A percentile compares a stretch with the other conserved stretches of the same genome.
Conservation (phyloP, 2,113 vertebrate species). For the Ahaetulla prasina region DNA sequence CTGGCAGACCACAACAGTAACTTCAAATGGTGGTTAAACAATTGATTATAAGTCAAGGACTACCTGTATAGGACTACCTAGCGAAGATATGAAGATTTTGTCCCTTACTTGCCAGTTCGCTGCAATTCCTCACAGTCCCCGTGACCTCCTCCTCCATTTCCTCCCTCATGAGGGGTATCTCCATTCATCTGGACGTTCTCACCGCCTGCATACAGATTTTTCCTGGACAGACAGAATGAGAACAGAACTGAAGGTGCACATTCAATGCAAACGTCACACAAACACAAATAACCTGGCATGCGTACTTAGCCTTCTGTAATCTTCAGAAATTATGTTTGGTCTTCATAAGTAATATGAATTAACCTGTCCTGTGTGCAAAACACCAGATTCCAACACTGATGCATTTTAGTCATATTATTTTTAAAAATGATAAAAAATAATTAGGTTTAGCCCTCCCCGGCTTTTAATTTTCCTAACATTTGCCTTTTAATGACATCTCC, state of each 20-base stretch:
- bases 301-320: not conserved
- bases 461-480: not conserved
- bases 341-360: not conserved
- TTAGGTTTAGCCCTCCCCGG: not conserved
- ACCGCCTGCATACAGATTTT: slow-evolving; percentile 91
- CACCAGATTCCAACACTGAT: not conserved
- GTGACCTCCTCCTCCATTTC: slow-evolving; percentile 84
- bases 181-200: slow-evolving; percentile 93
- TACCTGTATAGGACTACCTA: not conserved
- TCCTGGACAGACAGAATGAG: slow-evolving; percentile 67
- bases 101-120: slow-evolving; percentile 83
- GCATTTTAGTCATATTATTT: not conserved
- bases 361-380: not conserved
- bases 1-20: no score
- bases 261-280: not conserved
- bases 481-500: not conserved
- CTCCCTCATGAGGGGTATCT: slow-evolving; percentile 82
- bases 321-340: not conserved
- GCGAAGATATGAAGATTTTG: fast-evolving
- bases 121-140: slow-evolving; percentile 83
- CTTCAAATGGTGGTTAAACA: not conserved
- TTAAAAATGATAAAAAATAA: not conserved
- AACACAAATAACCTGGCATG: not conserved
- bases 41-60: not conserved
- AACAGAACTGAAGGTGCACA: not conserved